Base-by-base conservation (phyloP, 2,888 invertebrate genomes). In the Pyrrhia umbra region DNA sequence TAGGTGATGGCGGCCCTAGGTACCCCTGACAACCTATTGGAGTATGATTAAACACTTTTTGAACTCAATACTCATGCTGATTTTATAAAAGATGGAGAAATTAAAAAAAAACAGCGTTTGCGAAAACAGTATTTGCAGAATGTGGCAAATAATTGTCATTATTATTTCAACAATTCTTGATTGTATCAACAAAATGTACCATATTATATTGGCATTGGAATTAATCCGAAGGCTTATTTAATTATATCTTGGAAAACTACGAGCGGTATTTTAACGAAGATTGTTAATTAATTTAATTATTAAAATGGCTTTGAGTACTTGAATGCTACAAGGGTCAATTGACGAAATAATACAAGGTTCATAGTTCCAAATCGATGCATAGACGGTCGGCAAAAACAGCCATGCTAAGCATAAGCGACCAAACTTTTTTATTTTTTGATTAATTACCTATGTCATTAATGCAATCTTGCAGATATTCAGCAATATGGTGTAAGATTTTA, bases 141-240 rank as follows among this genome's bases (percentile, higher is more conserved):
- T 27, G 40, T 47, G 20, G 10, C 27, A 16, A 60, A 39, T 69
- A 54, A 49, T 49, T 42, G 16, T 64, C 40, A 43, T 49, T 46
- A 46, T 50, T 50, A 46, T 72, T 52, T 55, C 18, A 27, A 65
- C 27, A 34, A 9, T n/a, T 25, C 30, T 34, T 25, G 50, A 40
- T 30, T 61, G 39, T 61, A 50, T 40, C 34, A 46, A 50, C 18
- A 45, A 27, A n/a, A 55, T 45, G 20, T 54, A 63, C 0, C 50
- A 46, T 8, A n/a, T n/a, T 43, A 69, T 49, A 56, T 13, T 47
- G 73, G 51, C 68, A 72, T 72, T 68, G 73, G 21, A 72, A 58
- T 69, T 43, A 66, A 50, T 50, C 46, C 3, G 42, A 55, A 74
- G 60, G 51, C n/a, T 68, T 43, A 55, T 27, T 51, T 21, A 62